Conservation (phyloP, 2,113 vertebrate genomes). For the Euleptes europaea region DNA sequence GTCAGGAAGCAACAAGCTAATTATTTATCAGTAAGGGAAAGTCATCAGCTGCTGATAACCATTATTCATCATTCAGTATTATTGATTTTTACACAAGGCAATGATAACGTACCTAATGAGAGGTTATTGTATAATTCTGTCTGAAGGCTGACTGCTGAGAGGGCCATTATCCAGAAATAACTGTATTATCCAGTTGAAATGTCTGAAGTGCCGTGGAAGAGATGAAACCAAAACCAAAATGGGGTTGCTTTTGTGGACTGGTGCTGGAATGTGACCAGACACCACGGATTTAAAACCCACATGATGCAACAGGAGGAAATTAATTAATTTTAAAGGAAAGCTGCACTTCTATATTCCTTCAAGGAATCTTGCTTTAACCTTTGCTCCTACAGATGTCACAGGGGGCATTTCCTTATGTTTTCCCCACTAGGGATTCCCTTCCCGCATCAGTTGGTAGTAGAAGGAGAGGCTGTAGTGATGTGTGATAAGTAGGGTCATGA, state of each 20-base stretch:
- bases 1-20: slow-evolving; percentile 28
- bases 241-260: background rate
- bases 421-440: too few species aligned
- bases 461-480: too few species aligned
- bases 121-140: slow-evolving; percentile 13
- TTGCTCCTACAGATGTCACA: background rate
- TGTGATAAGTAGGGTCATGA: too few species aligned
- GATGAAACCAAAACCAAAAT: background rate
- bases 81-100: slow-evolving; percentile 28
- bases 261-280: background rate
- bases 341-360: rapidly evolving
- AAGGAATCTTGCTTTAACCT: background rate
- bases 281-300: rapidly evolving
- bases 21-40: slow-evolving; percentile 44
- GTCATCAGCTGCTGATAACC: slow-evolving; percentile 20
- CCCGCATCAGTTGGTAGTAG: too few species aligned
- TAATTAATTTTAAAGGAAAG: rapidly evolving
- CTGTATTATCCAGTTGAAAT: background rate
- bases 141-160: slow-evolving; percentile 5
- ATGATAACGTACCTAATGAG: slow-evolving; percentile 8
- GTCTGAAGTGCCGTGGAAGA: background rate
- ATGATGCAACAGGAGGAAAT: too few species aligned
- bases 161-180: background rate
- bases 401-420: too few species aligned
- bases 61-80: slow-evolving; percentile 35